A percentile compares a stretch with the other conserved stretches of the same genome.
These are phyloP conservation scores for Lophotis ruficrista DNA, from an alignment of 2,113 vertebrate genomes.

Conservation along the genomic window DNA sequence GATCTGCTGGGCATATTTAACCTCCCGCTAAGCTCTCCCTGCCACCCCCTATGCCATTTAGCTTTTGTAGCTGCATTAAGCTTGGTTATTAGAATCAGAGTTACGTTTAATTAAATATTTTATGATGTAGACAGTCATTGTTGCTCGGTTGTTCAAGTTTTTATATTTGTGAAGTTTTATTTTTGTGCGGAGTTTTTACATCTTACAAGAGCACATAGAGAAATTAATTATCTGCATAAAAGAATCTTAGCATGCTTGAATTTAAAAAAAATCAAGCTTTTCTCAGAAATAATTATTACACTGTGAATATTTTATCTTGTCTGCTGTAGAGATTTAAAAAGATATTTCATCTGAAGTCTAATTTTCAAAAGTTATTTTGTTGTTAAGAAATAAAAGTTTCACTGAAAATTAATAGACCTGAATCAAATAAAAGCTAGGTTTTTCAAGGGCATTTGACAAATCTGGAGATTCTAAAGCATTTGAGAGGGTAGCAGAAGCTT, in stretches of 20 bases:
- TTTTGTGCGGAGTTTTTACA: background rate
- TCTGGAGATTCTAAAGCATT: background rate
- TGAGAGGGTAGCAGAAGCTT: background rate
- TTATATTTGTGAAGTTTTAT: background rate
- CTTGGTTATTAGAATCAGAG: background rate
- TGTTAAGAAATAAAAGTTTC: background rate
- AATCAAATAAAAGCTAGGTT: background rate
- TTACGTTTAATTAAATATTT: background rate
- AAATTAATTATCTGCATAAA: background rate
- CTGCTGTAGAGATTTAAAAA: background rate
- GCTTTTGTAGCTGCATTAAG: background rate
- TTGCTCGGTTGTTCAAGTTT: background rate
- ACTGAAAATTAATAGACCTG: background rate
- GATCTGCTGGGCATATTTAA: background rate
- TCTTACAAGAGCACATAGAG: background rate
- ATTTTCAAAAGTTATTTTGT: background rate
- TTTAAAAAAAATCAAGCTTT: background rate
- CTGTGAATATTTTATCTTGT: background rate
- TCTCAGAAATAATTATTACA: background rate
- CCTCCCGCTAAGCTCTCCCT: background rate
- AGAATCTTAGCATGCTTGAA: background rate
- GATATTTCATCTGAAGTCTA: background rate
- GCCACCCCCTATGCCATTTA: background rate
- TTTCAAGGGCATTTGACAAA: background rate
- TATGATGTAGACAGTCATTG: background rate